Base-by-base conservation (phyloP, 2,797 vertebrate species). In the Aphelocoma californica region DNA sequence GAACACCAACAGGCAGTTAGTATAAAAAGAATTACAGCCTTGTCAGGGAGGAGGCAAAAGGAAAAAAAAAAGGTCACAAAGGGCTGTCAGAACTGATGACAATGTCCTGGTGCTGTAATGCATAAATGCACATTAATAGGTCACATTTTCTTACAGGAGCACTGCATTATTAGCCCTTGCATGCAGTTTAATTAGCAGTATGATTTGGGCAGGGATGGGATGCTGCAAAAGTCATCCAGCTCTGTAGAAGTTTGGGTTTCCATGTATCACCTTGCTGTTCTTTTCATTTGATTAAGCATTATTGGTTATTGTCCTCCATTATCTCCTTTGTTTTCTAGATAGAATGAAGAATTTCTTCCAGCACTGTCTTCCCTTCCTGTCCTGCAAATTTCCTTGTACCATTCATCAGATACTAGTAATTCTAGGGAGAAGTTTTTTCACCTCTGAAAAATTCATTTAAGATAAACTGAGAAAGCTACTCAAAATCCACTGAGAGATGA, bases 1-100 rank as follows among this genome's bases (percentile, higher is more conserved):
- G 89, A 95, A 94, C 75, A 88, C 70, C 60, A 93, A 94, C 70
- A 92, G 90, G 79, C 72, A 88, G 66, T 56, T 81, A 44, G 80
- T 29, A 75, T 57, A 84, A 93, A 95, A 95, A 90, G 86, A 93
- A 90, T 79, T 74, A 85, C 19, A 92, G 81, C 53, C 71, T 85
- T 89, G 66, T 44, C 77, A 91, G 73, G 31, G 42, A 92, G 24
- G 60, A 96, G 91, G 57, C 54, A 50, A 88, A 95, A 95, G 53
- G 40, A 45, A 89, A 91, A 94, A 61, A 57, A 58, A 57, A 95
- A 86, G 91, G 87, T 75, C 73, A 72, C 56, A 90, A 62, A 92
- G 21, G 60, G 66, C 70, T 92, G 60, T 79, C 85, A 67, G 77
- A 58, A 91, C 44, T 75, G 81, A 81, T 74, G 77, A 75, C 65